Base-by-base conservation (phyloP, 2,888 invertebrate genomes). In the Polia nebulosa region DNA sequence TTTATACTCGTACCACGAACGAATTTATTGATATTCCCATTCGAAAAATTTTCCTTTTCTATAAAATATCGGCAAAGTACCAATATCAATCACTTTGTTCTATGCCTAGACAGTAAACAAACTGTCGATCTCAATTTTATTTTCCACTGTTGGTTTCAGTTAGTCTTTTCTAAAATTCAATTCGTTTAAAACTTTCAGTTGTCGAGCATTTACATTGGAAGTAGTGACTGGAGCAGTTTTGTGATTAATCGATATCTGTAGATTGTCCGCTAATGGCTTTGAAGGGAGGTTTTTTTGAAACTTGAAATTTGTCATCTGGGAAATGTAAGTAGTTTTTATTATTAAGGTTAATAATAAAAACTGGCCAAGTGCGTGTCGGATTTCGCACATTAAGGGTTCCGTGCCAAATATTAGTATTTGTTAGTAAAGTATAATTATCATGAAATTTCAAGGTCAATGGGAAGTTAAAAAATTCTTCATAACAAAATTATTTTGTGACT, bases 101-200 rank as follows among this genome's bases (percentile, higher is more conserved):
- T 9, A 8, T n/a, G 13, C 2, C 11, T 6, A 5, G 5, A 20
- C 8, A 6, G 9, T 7, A 47, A 49, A 15, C 27, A 61, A 61
- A 22, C 7, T 22, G 29, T 7, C 17, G 0, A 3, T 45, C 3
- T 39, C 22, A 27, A 22, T 64, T 60, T 47, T 22, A 22, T 64
- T 60, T 47, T 22, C 1, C 5, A n/a, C 17, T 11, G 7, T n/a
- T 29, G 22, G 22, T 22, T 22, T 36, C 20, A 13, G 22, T 8
- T 9, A 22, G 15, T n/a, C 22, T 32, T 61, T 49, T 15, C 15
- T 15, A 20, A 65, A 65, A 49, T 39, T 39, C 49, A 49, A 65
- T 39, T 29, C 8, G 49, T 61, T 49, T 61, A 7, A 49, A 56
- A 61, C 11, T 29, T 61, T 61, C 22, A 29, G 22, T 8, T 32